Base-by-base conservation (phyloP, 2,888 invertebrate genomes). In the Pachydiplax longipennis region DNA sequence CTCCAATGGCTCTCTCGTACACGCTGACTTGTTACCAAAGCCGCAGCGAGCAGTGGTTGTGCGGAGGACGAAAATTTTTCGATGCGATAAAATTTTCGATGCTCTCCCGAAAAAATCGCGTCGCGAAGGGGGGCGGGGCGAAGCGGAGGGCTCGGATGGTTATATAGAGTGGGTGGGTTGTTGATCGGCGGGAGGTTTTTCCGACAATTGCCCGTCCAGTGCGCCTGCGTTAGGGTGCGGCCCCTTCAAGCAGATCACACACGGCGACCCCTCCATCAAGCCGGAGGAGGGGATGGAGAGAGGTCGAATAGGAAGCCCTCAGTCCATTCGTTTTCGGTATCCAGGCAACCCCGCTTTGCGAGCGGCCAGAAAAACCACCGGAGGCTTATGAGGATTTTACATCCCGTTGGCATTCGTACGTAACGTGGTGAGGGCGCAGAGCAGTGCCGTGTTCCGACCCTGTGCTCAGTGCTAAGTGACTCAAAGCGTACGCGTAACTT, bases 241-340 rank as follows among this genome's bases (percentile, higher is more conserved):
- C 48, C 48, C 82, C 82, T 25, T 13, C 18, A 18, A 25, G 44
- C 48, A n/a, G 48, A 40, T 81, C 81, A 61, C 35, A 31, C 13
- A 37, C 80, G 35, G 80, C 53, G n/a, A 25, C 87, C 87, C 61
- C 87, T n/a, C 35, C 40, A 22, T 40, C 37, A 44, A 44, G 44
- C 58, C 48, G 40, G 31, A 31, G 31, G 90, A 25, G 40, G 40
- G 61, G 18, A 48, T 13, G 61, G 31, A 53, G 53, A 37, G 44
- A 48, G 40, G 73, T 73, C 48, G 80, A 48, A 65, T 58, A 81
- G 81, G 25, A 83, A 40, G 61, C 81, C 37, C 61, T 37, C 87
- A 87, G 87, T 87, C 48, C 87, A 87, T 65, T 87, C 87, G 87
- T 87, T 87, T 87, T 87, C 87, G 87, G 87, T 87, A 87, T 87